These are phyloP conservation scores for Jordanella pulchra DNA, from an alignment of 2,797 vertebrate genomes.

Conservation along the genomic window DNA sequence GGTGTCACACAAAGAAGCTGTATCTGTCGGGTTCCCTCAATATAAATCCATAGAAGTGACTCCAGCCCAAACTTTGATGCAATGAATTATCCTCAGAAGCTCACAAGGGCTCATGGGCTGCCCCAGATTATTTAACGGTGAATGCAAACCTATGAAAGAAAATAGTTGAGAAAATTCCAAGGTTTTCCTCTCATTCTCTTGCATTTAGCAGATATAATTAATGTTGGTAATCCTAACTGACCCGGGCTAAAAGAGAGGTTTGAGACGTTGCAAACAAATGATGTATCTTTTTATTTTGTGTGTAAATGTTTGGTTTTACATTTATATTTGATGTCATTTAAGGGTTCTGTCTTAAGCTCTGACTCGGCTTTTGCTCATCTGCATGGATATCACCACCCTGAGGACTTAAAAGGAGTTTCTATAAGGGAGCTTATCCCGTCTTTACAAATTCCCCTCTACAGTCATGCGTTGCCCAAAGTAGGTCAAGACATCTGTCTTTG, in stretches of 20 bases:
- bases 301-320: neutral
- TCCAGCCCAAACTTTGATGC: neutral
- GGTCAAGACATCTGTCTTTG: slow-evolving; percentile 21
- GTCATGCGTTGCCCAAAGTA: slow-evolving; percentile 85
- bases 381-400: slow-evolving; percentile 81
- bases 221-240: neutral
- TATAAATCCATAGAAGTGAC: neutral
- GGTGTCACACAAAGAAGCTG: neutral
- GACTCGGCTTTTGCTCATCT: slow-evolving; percentile 88
- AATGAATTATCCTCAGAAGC: neutral
- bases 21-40: neutral
- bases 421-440: slow-evolving; percentile 87
- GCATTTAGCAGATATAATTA: neutral
- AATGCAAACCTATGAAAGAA: neutral
- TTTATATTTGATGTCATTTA: slow-evolving; percentile 30
- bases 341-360: slow-evolving; percentile 87
- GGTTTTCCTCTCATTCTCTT: no score
- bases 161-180: neutral
- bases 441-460: slow-evolving; percentile 83
- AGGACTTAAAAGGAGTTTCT: slow-evolving; percentile 81
- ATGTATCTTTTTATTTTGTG: neutral
- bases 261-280: neutral
- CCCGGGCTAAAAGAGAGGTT: neutral
- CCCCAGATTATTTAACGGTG: neutral
- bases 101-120: neutral